phyloP scores from a whole-genome alignment of 1,140 invertebrate species.

The Eurosta solidaginis region DNA sequence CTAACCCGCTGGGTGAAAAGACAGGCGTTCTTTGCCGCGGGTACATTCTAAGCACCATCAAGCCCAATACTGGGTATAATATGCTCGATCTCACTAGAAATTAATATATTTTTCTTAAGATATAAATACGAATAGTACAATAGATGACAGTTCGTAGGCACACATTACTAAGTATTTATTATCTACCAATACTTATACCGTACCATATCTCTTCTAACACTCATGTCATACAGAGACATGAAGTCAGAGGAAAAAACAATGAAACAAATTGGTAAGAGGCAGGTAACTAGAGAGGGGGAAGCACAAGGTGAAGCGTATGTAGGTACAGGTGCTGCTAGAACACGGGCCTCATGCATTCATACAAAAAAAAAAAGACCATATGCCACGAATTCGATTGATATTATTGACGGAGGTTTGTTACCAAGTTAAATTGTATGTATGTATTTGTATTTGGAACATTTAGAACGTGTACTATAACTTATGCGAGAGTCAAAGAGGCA shows the following conservation, averaged over 20 bases:
- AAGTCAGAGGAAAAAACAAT: neutral
- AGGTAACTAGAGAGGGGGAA: too few species aligned
- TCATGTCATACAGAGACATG: neutral
- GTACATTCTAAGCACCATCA: too few species aligned
- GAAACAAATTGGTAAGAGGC: neutral
- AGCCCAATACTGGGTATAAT: too few species aligned
- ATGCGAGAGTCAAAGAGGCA: neutral
- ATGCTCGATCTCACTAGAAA: too few species aligned
- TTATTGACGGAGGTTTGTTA: neutral
- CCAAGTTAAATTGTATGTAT: neutral
- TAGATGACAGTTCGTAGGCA: too few species aligned
- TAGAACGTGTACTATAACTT: too few species aligned
- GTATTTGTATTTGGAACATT: neutral
- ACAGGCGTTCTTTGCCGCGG: too few species aligned
- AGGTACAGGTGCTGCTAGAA: neutral
- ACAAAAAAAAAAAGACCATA: neutral
- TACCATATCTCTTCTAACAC: neutral
- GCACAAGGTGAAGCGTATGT: too few species aligned
- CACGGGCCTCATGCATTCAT: neutral
- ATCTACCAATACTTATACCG: neutral
- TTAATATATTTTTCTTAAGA: too few species aligned
- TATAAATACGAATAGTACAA: neutral
- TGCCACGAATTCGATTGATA: conserved; percentile 1
- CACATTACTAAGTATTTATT: neutral
- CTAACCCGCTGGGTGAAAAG: too few species aligned